Conservation (phyloP, 2,797 vertebrate genomes). For the Champsocephalus esox region DNA sequence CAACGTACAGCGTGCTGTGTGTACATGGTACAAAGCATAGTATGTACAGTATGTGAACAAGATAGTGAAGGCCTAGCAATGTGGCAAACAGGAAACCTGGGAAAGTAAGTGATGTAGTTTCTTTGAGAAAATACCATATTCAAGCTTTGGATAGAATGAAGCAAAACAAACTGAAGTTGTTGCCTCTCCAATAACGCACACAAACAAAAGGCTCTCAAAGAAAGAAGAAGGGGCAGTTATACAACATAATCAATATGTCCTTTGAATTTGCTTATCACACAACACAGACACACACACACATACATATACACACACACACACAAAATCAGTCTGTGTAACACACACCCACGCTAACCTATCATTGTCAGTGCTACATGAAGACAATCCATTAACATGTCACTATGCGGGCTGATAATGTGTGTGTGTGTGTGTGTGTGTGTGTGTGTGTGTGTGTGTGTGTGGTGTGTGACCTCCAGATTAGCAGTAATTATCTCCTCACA, state of each 20-base stretch:
- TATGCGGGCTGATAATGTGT: constrained; percentile 58
- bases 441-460: constrained; percentile 13
- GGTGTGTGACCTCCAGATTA: constrained; percentile 5
- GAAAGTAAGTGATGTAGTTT: no score
- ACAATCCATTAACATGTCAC: constrained; percentile 78
- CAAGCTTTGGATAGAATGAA: background rate
- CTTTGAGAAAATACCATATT: no score
- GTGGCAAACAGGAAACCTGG: no score
- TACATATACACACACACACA: constrained; percentile 27
- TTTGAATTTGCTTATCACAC: constrained; percentile 63
- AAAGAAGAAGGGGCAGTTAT: constrained; percentile 50
- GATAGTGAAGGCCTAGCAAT: no score
- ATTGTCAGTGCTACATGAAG: constrained; percentile 74
- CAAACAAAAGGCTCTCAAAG: constrained; percentile 31
- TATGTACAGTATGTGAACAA: no score
- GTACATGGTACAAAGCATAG: no score
- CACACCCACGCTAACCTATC: constrained; percentile 54
- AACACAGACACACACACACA: constrained; percentile 14
- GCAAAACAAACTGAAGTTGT: background rate
- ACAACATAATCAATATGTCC: constrained; percentile 73
- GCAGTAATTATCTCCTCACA: constrained; percentile 31
- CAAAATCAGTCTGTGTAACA: constrained; percentile 15
- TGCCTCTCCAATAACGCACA: constrained; percentile 9
- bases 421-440: constrained; percentile 22
- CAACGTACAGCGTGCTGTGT: no score